Evolutionary conservation across 2,888 invertebrate species (phyloP).

Genomic region (Ectemnius lituratus): DNA sequence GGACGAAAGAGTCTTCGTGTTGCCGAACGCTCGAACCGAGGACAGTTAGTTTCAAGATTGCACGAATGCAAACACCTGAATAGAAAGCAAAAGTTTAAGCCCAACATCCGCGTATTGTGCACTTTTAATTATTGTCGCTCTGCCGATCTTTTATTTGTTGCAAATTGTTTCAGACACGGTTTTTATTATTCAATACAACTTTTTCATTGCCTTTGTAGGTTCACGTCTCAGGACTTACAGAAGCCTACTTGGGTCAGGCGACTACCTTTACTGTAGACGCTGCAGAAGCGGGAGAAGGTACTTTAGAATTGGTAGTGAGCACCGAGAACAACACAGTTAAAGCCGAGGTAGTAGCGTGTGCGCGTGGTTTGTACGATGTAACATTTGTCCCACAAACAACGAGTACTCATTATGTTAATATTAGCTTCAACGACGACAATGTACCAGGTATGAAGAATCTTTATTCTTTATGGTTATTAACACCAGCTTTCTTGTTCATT

Average conservation of each 20-base stretch:
- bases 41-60: no score
- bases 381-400: conserved; percentile 95
- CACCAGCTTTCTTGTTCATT: no score
- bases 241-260: conserved; percentile 84
- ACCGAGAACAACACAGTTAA: conserved; percentile 94
- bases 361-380: conserved; percentile 94
- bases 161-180: not conserved
- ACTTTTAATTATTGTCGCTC: not conserved
- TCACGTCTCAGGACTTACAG: conserved; percentile 74
- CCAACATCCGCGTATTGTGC: not conserved
- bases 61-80: no score
- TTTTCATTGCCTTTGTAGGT: conserved; percentile 54
- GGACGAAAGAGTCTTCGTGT: no score
- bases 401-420: conserved; percentile 93
- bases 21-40: no score
- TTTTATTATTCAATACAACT: no score
- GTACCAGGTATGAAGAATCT: conserved; percentile 81
- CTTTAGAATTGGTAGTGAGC: conserved; percentile 93
- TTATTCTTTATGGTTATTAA: not conserved
- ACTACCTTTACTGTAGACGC: conserved; percentile 97
- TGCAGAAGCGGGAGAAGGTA: conserved; percentile 96
- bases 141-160: not conserved
- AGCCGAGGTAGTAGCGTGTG: conserved; percentile 92
- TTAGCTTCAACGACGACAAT: conserved; percentile 95
- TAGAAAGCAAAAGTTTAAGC: not conserved